Conservation (phyloP, 2,888 invertebrate genomes). For the Metalampra italica region DNA sequence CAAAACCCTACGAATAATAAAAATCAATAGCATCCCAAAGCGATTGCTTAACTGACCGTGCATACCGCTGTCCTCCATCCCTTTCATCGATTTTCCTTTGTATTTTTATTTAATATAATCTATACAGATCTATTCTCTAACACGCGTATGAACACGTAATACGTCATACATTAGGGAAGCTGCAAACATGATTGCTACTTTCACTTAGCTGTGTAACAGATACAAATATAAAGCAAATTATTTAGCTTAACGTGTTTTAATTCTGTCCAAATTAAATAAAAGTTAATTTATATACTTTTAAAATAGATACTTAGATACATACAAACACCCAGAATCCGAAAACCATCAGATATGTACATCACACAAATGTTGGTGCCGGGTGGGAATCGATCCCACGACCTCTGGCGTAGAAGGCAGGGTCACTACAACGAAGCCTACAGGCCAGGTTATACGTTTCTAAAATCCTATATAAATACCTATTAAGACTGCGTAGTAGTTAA, state of each 20-base stretch:
- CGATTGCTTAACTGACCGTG: conserved; percentile 41
- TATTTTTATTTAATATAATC: conserved; percentile 34
- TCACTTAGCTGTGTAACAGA: neutral
- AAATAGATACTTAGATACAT: too few relatives aligned
- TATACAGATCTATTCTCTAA: conserved; percentile 20
- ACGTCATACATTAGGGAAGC: neutral
- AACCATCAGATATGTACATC: too few relatives aligned
- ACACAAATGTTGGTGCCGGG: too few relatives aligned
- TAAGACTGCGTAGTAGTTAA: conserved; percentile 24
- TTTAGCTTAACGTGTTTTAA: too few relatives aligned
- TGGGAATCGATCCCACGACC: too few relatives aligned
- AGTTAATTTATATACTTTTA: too few relatives aligned
- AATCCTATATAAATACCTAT: neutral
- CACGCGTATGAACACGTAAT: conserved; percentile 1
- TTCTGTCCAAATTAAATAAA: too few relatives aligned
- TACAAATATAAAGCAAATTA: too few relatives aligned
- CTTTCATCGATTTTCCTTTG: conserved; percentile 33
- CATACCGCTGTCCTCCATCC: conserved; percentile 25
- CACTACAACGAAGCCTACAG: neutral
- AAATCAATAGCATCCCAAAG: conserved; percentile 35
- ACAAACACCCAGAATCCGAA: too few relatives aligned
- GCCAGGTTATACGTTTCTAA: neutral
- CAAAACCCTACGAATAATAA: conserved; percentile 17
- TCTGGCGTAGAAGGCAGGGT: too few relatives aligned
- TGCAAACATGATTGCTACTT: neutral